A percentile compares a stretch with the other conserved stretches of the same genome.
Conservation (phyloP, 2,113 vertebrate species). For the Pseudopipra pipra region DNA sequence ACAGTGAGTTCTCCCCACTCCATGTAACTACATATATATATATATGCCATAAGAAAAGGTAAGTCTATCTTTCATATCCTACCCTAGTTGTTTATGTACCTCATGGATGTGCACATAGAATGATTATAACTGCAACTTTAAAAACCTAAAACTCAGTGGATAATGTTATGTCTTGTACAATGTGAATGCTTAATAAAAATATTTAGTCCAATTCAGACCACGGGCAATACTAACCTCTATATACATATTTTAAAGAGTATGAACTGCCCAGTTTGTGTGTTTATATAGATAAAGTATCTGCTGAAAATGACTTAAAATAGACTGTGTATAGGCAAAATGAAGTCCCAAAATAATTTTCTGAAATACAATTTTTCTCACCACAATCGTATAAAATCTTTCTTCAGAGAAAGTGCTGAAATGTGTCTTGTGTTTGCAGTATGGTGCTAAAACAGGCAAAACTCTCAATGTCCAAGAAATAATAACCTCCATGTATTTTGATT, state of each 20-base stretch:
- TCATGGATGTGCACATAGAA: neutral
- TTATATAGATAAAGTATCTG: slow-evolving; percentile 16
- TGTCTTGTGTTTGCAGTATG: neutral
- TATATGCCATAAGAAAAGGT: neutral
- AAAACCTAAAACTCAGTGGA: neutral
- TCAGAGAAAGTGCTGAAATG: slow-evolving; percentile 16
- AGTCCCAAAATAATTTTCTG: slow-evolving; percentile 42
- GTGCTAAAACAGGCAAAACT: neutral
- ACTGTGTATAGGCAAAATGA: slow-evolving; percentile 9
- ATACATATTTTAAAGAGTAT: slow-evolving; percentile 15
- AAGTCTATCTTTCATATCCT: slow-evolving; percentile 46
- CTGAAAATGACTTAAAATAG: slow-evolving; percentile 50
- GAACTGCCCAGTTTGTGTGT: neutral
- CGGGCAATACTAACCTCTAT: neutral
- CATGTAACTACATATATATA: neutral
- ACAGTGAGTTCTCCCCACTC: neutral
- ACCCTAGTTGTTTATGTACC: slow-evolving; percentile 35
- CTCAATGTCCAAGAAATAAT: neutral
- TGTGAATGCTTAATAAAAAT: neutral
- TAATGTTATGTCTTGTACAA: neutral
- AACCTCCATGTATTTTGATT: neutral
- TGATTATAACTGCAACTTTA: neutral
- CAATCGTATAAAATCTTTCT: neutral
- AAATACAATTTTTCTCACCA: neutral
- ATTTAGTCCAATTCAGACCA: slow-evolving; percentile 24